These are phyloP conservation scores for Podilymbus podiceps DNA, from an alignment of 2,113 vertebrate genomes.

Conservation along the genomic window DNA sequence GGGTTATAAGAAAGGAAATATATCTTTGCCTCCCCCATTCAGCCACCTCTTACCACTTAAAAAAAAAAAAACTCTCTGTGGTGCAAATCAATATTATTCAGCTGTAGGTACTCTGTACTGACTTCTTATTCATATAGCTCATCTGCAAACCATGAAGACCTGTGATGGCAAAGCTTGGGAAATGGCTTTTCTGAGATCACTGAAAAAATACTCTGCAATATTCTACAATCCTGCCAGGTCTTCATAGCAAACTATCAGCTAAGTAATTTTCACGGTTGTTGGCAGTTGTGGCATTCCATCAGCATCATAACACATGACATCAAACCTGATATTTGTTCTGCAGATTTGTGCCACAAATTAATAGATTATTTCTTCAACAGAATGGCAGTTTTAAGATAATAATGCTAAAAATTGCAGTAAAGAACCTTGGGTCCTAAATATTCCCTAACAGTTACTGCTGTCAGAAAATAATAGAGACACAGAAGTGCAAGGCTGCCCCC, in stretches of 20 bases:
- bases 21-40: not conserved
- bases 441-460: not conserved
- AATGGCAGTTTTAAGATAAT: not conserved
- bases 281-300: not conserved
- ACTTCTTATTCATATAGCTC: not conserved
- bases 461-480: not conserved
- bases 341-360: not conserved
- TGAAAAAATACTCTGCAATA: not conserved
- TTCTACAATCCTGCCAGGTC: not conserved
- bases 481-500: not conserved
- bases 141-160: not conserved
- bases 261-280: not conserved
- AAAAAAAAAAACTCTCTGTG: not conserved
- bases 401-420: not conserved
- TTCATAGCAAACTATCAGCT: not conserved
- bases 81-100: not conserved
- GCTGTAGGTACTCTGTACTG: not conserved
- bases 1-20: not conserved
- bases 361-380: not conserved
- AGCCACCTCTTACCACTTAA: not conserved
- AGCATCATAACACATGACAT: rapidly evolving
- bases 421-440: not conserved
- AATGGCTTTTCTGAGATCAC: not conserved
- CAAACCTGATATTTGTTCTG: not conserved
- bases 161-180: not conserved